phyloP scores from a whole-genome alignment of 2,888 invertebrate species.

The Torymus tubicola region DNA sequence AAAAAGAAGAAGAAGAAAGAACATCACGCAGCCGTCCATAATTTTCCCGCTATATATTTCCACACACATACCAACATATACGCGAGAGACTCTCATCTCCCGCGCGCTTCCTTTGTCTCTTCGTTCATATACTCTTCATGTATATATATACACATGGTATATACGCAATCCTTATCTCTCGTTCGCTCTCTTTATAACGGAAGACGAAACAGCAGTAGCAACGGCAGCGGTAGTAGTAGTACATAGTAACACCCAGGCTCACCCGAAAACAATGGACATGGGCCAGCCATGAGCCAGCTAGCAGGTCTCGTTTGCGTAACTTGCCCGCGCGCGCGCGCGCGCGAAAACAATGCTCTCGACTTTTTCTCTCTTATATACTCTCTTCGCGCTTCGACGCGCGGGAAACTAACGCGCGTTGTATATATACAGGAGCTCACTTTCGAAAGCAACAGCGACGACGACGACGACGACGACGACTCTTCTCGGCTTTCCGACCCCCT shows the following conservation, averaged over 20 bases:
- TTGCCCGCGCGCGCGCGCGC: constrained; percentile 61
- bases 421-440: constrained; percentile 59
- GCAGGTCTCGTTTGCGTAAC: constrained; percentile 74
- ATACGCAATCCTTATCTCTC: no score
- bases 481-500: constrained; percentile 26
- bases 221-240: constrained; percentile 34
- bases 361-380: background rate
- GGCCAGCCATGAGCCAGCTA: no score
- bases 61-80: no score
- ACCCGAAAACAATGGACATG: constrained; percentile 66
- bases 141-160: no score
- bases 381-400: constrained; percentile 67
- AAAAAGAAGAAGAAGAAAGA: no score
- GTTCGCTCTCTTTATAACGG: background rate
- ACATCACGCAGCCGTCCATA: no score
- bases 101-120: no score
- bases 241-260: no score
- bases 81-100: no score
- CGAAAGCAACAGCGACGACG: constrained; percentile 27
- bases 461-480: background rate
- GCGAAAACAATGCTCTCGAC: constrained; percentile 67
- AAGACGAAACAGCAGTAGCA: constrained; percentile 42
- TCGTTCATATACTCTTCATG: no score
- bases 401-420: constrained; percentile 61
- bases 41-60: no score